Percentiles rank a stretch among this genome's conserved stretches.
These are phyloP conservation scores for Leptopilina drosophilae DNA, from an alignment of 2,888 invertebrate genomes.

Conservation along the genomic window DNA sequence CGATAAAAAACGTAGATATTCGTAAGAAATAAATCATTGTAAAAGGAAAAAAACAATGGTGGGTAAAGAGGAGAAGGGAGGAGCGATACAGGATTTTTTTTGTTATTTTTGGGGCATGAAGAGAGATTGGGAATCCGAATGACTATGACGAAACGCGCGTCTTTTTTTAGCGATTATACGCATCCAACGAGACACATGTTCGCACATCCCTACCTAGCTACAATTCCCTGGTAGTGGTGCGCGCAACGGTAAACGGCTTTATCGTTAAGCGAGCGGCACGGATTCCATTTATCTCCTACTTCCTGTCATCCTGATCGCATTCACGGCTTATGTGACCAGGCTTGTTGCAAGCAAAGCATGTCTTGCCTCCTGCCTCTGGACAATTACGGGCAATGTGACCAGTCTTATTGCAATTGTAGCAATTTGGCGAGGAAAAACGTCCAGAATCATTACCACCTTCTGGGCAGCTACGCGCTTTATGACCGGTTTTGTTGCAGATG, in stretches of 20 bases:
- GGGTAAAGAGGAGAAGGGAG: constrained; percentile 61
- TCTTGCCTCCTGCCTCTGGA: constrained; percentile 82
- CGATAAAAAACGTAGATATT: constrained; percentile 62
- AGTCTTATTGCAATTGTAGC: constrained; percentile 84
- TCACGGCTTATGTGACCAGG: constrained; percentile 94
- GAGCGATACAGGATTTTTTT: constrained; percentile 60
- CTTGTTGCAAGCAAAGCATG: constrained; percentile 95
- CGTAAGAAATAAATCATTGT: constrained; percentile 69
- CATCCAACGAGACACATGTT: constrained; percentile 67
- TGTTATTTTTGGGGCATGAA: constrained; percentile 47
- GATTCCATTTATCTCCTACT: constrained; percentile 75
- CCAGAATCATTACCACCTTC: constrained; percentile 82
- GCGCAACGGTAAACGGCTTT: constrained; percentile 74
- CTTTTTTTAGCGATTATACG: constrained; percentile 66
- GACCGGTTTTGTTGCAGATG: constrained; percentile 96
- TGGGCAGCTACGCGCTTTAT: constrained; percentile 92
- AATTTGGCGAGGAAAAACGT: constrained; percentile 76
- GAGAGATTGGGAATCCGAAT: constrained; percentile 64
- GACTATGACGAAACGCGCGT: constrained; percentile 65
- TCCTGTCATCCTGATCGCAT: constrained; percentile 88
- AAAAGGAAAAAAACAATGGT: constrained; percentile 69
- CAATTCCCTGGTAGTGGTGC: constrained; percentile 69
- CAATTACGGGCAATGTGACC: constrained; percentile 85
- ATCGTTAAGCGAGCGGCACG: constrained; percentile 75
- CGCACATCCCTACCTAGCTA: constrained; percentile 73